Evolutionary conservation across 2,113 vertebrate species (phyloP), one percentile per base, ranked within the genome.

Genomic region (Oryzias curvinotus): DNA sequence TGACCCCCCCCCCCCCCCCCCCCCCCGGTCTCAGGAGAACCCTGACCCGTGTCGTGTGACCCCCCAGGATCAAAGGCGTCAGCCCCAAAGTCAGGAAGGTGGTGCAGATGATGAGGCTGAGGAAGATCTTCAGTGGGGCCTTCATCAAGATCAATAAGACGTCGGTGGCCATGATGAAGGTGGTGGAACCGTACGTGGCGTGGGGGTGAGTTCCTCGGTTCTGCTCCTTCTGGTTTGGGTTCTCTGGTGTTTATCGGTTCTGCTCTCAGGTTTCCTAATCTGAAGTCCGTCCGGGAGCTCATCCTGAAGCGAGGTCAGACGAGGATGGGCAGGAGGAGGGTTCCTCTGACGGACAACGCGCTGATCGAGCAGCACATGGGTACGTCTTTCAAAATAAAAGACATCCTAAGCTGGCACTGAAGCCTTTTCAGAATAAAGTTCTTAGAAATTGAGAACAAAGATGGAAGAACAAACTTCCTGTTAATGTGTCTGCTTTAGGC

Each of bases 271-370:
- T 92, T 93, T 75, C 97, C 97, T 42, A 99, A 98, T 76, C 69
- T 99, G 72, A 99, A 98, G 72, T 99, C 97, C 5, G 90, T 98
- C 4, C 94, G 97, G 71, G 96, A 99, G 77, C 94, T 99, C 52
- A 96, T 99, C 73, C 77, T 99, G 83, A 98, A 98, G 88, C 89
- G 95, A 59, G 97, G 96, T 13, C 93, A 95, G 78, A 88, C 89
- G 17, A 93, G 71, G 67, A 65, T 95, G 12, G 83, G 93, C 4
- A 90, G 79, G 13, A 94, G 89, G 76, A 89, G 5, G 16, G 48
- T 95, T 45, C 87, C 95, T 57, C 90, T 99, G 48, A 96, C 95
- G 8, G 93, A 98, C 89, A 98, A 98, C 68, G 83, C 82, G 18
- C 63, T 98, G 71, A 94, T 98, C 42, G 96, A 99, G 71, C 50